These are phyloP conservation scores for Cetoscarus ocellatus DNA, from an alignment of 2,797 vertebrate genomes.

Conservation along the genomic window DNA sequence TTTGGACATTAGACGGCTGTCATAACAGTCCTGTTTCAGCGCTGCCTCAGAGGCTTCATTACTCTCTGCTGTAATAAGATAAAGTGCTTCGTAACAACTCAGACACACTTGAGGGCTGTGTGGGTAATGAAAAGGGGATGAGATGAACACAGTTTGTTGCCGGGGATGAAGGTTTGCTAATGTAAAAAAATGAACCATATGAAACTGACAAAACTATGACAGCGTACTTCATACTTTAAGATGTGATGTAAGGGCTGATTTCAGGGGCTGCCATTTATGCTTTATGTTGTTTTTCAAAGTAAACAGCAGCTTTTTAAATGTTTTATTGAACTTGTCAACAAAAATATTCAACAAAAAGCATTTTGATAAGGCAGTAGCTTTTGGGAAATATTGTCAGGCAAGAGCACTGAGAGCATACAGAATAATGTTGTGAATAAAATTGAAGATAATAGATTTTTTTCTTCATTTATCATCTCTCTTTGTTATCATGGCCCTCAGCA, in stretches of 20 bases:
- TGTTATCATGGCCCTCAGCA: neutral
- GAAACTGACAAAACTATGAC: conserved; percentile 12
- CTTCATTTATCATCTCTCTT: neutral
- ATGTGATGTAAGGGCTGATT: conserved; percentile 17
- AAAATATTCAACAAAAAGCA: neutral
- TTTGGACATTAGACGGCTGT: conserved; percentile 46
- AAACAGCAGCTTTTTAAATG: neutral
- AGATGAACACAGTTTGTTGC: conserved; percentile 49
- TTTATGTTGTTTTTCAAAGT: neutral
- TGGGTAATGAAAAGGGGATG: conserved; percentile 47
- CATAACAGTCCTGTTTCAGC: conserved; percentile 19
- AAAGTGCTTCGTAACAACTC: conserved; percentile 44
- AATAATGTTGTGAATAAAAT: conserved; percentile 5
- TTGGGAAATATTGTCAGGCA: neutral
- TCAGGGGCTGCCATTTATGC: neutral
- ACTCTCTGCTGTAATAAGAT: conserved; percentile 47
- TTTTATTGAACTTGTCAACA: neutral
- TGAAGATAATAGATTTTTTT: neutral
- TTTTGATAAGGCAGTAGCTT: neutral
- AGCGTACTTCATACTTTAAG: conserved; percentile 10
- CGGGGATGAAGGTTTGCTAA: conserved; percentile 32
- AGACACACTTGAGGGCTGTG: conserved; percentile 18
- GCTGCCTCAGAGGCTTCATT: conserved; percentile 23
- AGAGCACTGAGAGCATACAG: conserved; percentile 1
- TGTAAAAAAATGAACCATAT: conserved; percentile 30